Conservation (phyloP, 2,113 vertebrate genomes). For the Muscicapa adusta region DNA sequence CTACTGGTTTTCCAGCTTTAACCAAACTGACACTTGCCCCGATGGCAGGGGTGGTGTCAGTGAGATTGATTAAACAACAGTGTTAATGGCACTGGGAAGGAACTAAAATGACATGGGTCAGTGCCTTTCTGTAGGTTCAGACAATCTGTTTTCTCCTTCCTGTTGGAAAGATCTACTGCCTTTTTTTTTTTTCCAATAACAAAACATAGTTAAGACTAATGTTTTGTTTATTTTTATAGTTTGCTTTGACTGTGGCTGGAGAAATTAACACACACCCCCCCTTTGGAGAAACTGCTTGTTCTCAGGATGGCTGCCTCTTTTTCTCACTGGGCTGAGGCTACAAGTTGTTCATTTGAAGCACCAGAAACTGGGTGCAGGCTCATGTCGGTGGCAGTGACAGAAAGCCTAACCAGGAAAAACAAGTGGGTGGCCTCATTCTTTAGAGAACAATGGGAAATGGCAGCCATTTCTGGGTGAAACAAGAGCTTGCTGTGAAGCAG, state of each 20-base stretch:
- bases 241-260: neutral
- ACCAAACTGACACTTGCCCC: neutral
- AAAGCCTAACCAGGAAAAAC: neutral
- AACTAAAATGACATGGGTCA: neutral
- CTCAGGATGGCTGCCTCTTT: neutral
- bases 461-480: neutral
- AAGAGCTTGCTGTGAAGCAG: neutral
- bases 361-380: neutral
- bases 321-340: neutral
- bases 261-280: neutral
- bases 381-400: neutral
- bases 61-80: neutral
- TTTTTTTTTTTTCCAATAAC: neutral
- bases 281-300: neutral
- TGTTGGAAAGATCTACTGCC: neutral
- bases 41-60: neutral
- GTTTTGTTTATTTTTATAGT: neutral
- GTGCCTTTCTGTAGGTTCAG: neutral
- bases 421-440: conserved; percentile 34
- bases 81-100: neutral
- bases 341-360: neutral
- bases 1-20: neutral
- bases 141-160: neutral
- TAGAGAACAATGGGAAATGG: neutral
- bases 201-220: neutral